phyloP scores from a whole-genome alignment of 2,888 invertebrate genomes.

The Acronicta psi region DNA sequence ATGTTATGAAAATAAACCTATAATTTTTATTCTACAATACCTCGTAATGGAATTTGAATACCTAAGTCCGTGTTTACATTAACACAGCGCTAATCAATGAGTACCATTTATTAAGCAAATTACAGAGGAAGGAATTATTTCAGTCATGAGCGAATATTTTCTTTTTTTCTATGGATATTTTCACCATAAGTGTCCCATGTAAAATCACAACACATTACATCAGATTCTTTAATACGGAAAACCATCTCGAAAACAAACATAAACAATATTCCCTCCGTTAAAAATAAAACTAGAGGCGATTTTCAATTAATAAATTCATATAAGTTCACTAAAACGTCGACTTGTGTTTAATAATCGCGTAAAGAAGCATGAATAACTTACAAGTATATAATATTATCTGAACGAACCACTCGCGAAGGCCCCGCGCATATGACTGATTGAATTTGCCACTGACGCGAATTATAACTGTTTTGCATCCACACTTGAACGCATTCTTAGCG shows the following conservation, averaged over 20 bases:
- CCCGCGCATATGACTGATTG: constrained; percentile 42
- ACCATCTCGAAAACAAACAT: no score
- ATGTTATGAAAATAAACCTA: no score
- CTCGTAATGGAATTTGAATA: no score
- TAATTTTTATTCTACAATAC: no score
- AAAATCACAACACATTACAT: constrained; percentile 36
- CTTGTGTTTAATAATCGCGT: constrained; percentile 11
- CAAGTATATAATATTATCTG: constrained; percentile 1
- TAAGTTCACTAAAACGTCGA: constrained; percentile 25
- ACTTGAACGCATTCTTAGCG: constrained; percentile 24
- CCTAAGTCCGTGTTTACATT: no score
- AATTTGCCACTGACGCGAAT: constrained; percentile 5
- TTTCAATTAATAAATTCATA: neutral
- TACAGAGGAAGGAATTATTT: no score
- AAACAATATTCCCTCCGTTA: constrained; percentile 1
- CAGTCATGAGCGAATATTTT: no score
- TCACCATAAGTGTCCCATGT: constrained; percentile 5
- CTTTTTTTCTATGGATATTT: no score
- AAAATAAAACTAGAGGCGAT: neutral
- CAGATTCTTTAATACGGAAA: constrained; percentile 8
- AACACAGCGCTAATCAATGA: no score
- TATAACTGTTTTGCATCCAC: constrained; percentile 40
- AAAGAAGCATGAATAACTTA: constrained; percentile 15
- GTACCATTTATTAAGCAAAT: no score
- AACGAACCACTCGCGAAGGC: constrained; percentile 28